Conservation (phyloP, 1,140 invertebrate genomes). For the Anastrepha ludens region DNA sequence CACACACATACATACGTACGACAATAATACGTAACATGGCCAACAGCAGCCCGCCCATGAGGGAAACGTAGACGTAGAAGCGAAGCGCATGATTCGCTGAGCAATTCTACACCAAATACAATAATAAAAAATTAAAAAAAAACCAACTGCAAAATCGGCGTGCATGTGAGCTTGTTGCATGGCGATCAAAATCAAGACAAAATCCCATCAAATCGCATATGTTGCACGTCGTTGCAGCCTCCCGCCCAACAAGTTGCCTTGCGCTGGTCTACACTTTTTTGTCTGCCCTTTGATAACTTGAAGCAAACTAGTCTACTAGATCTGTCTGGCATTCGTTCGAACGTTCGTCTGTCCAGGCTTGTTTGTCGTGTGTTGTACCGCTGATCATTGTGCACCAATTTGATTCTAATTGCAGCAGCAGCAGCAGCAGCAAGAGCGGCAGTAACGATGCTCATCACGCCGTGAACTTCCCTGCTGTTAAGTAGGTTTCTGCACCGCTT, state of each 20-base stretch:
- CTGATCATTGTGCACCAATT: conserved; percentile 62
- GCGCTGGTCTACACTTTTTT: too few species aligned
- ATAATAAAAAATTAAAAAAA: neutral
- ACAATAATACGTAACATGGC: neutral
- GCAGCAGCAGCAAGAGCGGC: conserved; percentile 14
- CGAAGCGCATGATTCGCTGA: neutral
- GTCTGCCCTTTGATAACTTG: neutral
- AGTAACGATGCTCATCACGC: conserved; percentile 44
- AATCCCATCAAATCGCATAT: conserved; percentile 52
- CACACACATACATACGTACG: neutral
- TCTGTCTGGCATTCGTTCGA: neutral
- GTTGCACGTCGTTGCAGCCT: conserved; percentile 9
- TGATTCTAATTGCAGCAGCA: conserved; percentile 69
- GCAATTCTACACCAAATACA: neutral
- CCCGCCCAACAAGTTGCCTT: neutral
- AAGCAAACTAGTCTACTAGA: conserved; percentile 12
- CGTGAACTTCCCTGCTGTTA: conserved; percentile 52
- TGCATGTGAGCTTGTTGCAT: conserved; percentile 40
- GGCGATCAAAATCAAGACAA: conserved; percentile 51
- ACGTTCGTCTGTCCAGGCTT: neutral
- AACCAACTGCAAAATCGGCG: neutral
- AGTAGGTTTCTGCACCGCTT: neutral
- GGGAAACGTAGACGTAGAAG: neutral
- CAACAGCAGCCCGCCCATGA: conserved; percentile 30
- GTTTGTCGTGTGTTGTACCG: conserved; percentile 50